Conservation (phyloP, 2,113 vertebrate genomes). For the Indicator maculatus region DNA sequence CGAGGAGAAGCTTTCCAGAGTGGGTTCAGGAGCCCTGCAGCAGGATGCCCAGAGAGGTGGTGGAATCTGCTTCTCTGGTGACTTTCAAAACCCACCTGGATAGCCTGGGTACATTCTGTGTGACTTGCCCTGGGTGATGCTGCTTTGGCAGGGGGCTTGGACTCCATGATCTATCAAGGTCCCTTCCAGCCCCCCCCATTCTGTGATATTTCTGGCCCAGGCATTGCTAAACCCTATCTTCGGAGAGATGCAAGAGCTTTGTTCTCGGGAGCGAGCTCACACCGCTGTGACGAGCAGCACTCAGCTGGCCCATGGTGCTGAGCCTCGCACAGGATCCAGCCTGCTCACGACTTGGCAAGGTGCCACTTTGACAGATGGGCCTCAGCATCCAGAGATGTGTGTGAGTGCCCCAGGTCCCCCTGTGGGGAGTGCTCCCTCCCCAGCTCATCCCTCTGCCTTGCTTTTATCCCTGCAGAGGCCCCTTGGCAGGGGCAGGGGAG, state of each 20-base stretch:
- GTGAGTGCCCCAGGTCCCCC: not conserved
- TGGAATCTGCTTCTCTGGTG: too few relatives aligned
- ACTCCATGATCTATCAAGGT: too few relatives aligned
- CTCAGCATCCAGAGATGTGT: not conserved
- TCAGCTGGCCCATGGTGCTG: not conserved
- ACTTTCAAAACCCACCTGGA: too few relatives aligned
- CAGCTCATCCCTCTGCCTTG: accelerated
- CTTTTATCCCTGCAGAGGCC: accelerated
- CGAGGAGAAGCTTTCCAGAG: too few relatives aligned
- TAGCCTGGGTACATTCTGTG: too few relatives aligned
- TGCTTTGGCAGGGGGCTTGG: too few relatives aligned
- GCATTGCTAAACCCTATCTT: accelerated
- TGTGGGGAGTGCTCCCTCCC: not conserved
- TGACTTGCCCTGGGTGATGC: too few relatives aligned
- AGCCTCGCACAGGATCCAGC: not conserved
- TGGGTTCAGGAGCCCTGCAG: too few relatives aligned
- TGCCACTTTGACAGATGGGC: not conserved
- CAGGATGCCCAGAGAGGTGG: too few relatives aligned
- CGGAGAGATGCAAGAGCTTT: not conserved
- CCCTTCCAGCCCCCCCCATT: too few relatives aligned
- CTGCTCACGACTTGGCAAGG: not conserved
- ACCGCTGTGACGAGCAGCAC: accelerated
- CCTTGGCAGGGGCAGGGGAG: not conserved
- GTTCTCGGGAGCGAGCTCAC: accelerated
- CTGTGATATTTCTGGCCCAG: not conserved